phyloP scores from a whole-genome alignment of 30 jellyfish, hydroid and myxozoan genomes.

The Sanderia malayensis region DNA sequence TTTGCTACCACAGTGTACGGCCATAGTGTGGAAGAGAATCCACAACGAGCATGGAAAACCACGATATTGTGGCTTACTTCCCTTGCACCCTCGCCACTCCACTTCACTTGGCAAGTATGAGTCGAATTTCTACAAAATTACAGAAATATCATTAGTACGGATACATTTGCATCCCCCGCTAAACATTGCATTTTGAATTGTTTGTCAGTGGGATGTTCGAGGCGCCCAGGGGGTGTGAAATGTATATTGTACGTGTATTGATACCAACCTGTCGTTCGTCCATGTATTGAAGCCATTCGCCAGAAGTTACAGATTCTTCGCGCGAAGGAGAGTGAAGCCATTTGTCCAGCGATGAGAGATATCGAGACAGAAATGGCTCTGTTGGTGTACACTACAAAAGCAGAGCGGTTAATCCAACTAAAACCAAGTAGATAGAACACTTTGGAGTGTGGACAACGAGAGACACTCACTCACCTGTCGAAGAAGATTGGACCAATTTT shows the following conservation, averaged over 20 bases:
- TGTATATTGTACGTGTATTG: too few species aligned
- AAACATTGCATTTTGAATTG: too few species aligned
- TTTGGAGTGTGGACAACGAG: too few species aligned
- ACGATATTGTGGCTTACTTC: conserved; percentile 79
- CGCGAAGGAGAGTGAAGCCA: conserved; percentile 52
- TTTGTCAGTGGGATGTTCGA: too few species aligned
- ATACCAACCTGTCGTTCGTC: conserved; percentile 66
- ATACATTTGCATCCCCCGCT: too few species aligned
- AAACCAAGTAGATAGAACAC: too few species aligned
- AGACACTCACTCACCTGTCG: too few species aligned
- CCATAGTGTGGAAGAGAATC: conserved; percentile 81
- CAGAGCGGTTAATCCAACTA: background rate
- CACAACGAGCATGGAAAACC: conserved; percentile 97
- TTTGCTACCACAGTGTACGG: conserved; percentile 76
- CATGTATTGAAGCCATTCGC: conserved; percentile 66
- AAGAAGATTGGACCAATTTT: conserved; percentile 80
- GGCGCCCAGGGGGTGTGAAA: too few species aligned
- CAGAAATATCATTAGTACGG: background rate
- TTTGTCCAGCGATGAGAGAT: conserved; percentile 62
- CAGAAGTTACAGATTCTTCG: conserved; percentile 49
- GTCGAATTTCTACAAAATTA: conserved; percentile 53
- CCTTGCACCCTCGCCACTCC: conserved; percentile 88
- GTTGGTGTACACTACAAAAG: conserved; percentile 84
- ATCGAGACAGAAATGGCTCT: conserved; percentile 46
- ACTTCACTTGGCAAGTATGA: conserved; percentile 74